Evolutionary conservation across 1,140 invertebrate genomes (phyloP), one percentile per base, ranked within the genome.

Genomic region (Lethrus apterus): DNA sequence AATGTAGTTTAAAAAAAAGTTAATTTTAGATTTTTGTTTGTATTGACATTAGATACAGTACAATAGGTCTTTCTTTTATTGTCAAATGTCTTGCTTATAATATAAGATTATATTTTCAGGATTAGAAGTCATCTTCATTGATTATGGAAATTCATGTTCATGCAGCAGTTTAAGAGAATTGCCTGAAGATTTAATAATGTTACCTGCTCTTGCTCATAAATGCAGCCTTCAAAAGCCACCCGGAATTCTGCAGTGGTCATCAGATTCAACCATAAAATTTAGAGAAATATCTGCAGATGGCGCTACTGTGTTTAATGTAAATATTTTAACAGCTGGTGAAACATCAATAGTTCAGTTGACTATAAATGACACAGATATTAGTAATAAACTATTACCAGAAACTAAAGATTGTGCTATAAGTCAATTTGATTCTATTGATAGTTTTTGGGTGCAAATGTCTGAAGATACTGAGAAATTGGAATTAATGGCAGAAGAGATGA

Each of bases 81-180:
- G n/a, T n/a, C n/a, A n/a, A n/a, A n/a, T n/a, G n/a, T n/a, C n/a
- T n/a, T n/a, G n/a, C n/a, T n/a, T n/a, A n/a, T n/a, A n/a, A n/a
- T n/a, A n/a, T n/a, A n/a, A n/a, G n/a, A n/a, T n/a, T n/a, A n/a
- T 9, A 18, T 10, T 34, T 26, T 3, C 26, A 32, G 52, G 59
- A 8, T 51, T 68, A 3, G 78, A 82, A 65, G 80, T 84, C 1
- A 57, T 80, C 1, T 84, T 83, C 55, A 77, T 84, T 60, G 84
- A 86, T 66, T 86, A 85, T 56, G 83, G 83, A 14, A 85, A 86
- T 62, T 77, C 76, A 0, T 77, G 78, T 8, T 69, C 73, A 4
- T 73, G 74, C 0, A 73, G 69, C 15, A 72, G 76, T 55, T 62
- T 84, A 23, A 64, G 75, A 19, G 70, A 70, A 53, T 63, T 86